phyloP scores from a whole-genome alignment of 2,113 vertebrate species.

The Illadopsis cleaveri region DNA sequence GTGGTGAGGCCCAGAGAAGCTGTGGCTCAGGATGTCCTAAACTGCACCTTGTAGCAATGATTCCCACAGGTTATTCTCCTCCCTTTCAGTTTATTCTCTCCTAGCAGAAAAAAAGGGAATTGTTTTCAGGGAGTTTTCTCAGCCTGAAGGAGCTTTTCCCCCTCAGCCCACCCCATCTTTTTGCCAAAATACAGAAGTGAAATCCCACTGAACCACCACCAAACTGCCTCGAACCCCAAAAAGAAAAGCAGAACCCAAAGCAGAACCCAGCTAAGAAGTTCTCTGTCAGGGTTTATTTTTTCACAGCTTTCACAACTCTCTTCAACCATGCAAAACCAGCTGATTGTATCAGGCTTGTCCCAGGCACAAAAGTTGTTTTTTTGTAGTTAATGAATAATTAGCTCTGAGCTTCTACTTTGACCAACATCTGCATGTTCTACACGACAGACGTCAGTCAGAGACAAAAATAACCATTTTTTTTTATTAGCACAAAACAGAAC shows the following conservation, averaged over 20 bases:
- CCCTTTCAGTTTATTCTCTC: background rate
- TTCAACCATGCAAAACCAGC: background rate
- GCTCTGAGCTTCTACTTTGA: background rate
- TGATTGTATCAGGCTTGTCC: background rate
- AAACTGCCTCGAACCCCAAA: background rate
- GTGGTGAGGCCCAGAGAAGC: background rate
- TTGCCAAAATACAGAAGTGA: background rate
- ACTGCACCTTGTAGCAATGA: background rate
- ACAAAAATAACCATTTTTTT: background rate
- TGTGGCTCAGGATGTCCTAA: background rate
- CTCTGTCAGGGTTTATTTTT: background rate
- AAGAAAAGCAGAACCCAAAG: background rate
- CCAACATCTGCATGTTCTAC: background rate
- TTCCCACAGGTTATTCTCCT: background rate
- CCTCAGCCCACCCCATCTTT: background rate
- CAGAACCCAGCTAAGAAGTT: background rate
- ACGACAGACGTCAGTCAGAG: background rate
- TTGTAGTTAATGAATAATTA: background rate
- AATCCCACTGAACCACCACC: background rate
- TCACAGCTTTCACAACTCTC: background rate
- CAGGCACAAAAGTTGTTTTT: background rate
- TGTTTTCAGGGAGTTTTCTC: background rate
- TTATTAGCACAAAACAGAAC: constrained; percentile 1
- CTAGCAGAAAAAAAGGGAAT: background rate
- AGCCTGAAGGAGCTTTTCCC: background rate